A percentile compares a stretch with the other conserved stretches of the same genome.
phyloP scores from a whole-genome alignment of 2,888 invertebrate species.

The Pristionchus maxplancki region DNA sequence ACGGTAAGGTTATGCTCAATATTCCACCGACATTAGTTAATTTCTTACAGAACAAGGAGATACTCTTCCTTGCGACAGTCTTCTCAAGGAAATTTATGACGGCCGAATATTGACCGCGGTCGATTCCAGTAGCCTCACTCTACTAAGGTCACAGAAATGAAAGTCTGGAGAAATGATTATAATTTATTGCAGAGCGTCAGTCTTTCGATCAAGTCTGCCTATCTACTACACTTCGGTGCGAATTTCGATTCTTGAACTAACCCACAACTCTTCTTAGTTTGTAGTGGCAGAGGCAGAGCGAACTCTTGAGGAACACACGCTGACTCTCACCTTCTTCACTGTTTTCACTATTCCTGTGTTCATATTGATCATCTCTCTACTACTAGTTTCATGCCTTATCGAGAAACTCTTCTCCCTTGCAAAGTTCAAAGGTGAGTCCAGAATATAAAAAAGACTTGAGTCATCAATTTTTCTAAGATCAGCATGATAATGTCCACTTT shows the following conservation, averaged over 20 bases:
- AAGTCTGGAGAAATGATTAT: no score
- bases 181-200: neutral
- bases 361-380: neutral
- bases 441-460: neutral
- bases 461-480: no score
- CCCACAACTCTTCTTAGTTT: neutral
- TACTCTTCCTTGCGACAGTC: neutral
- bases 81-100: neutral
- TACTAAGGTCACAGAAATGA: neutral
- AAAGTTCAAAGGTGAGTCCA: neutral
- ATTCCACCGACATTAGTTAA: neutral
- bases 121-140: neutral
- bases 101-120: neutral
- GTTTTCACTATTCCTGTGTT: neutral
- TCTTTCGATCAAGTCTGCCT: neutral
- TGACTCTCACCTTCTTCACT: neutral
- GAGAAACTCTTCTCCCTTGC: neutral
- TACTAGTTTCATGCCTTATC: neutral
- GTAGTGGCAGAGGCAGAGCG: neutral
- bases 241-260: neutral
- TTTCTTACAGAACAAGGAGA: neutral
- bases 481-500: neutral
- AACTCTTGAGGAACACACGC: neutral
- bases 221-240: neutral
- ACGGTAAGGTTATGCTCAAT: neutral